phyloP scores from a whole-genome alignment of 2,797 vertebrate genomes.

The Poecile montanus region DNA sequence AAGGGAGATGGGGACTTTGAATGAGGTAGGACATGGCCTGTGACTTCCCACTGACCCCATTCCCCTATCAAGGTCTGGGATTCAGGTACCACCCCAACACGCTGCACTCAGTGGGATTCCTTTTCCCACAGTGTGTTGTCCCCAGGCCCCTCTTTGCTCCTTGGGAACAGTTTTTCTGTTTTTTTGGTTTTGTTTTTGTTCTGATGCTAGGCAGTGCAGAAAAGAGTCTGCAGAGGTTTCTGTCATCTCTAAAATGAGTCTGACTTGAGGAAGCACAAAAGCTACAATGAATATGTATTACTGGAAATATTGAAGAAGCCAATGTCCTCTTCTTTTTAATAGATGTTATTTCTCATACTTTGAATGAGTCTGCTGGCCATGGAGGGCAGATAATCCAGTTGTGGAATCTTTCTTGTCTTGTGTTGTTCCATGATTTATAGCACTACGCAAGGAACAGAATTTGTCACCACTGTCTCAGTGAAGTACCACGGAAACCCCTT shows the following conservation, averaged over 20 bases:
- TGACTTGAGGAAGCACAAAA: neutral
- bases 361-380: neutral
- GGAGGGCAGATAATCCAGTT: constrained; percentile 10
- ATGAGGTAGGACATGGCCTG: neutral
- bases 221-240: neutral
- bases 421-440: neutral
- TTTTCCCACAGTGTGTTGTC: neutral
- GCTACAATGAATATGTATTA: constrained; percentile 12
- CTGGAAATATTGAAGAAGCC: constrained; percentile 25
- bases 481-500: neutral
- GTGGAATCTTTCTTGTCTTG: neutral
- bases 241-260: neutral
- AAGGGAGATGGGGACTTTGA: neutral
- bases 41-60: neutral
- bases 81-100: neutral
- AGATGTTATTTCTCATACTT: constrained; percentile 27
- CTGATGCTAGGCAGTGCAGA: neutral
- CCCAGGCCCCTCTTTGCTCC: neutral
- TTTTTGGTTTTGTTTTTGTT: neutral
- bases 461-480: neutral
- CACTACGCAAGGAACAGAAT: neutral
- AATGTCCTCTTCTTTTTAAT: neutral
- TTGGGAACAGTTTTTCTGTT: neutral
- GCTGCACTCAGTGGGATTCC: neutral
- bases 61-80: neutral